Evolutionary conservation across 2,888 invertebrate genomes (phyloP).

Genomic region (Coecobrya sp.): DNA sequence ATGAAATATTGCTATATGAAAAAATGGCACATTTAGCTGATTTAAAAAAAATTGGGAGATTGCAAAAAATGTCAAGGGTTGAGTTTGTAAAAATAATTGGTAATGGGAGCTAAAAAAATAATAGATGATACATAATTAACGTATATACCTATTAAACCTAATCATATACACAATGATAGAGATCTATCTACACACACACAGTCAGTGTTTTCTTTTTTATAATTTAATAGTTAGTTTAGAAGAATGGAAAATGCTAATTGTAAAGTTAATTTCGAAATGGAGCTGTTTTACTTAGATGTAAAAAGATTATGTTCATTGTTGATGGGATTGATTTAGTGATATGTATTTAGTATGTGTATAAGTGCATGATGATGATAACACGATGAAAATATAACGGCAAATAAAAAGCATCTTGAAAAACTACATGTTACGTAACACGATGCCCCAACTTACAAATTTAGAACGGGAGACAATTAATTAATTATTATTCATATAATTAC

Average conservation of each 20-base stretch:
- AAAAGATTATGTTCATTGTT: neutral
- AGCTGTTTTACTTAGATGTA: neutral
- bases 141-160: too few relatives aligned
- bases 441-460: neutral
- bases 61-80: too few relatives aligned
- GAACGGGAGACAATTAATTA: neutral
- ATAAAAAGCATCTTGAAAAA: neutral
- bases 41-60: neutral
- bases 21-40: slow-evolving; percentile 11
- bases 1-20: neutral
- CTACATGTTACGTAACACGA: neutral
- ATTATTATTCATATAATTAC: neutral
- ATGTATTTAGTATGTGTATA: neutral
- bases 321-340: neutral
- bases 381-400: slow-evolving; percentile 3
- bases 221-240: too few relatives aligned
- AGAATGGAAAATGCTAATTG: neutral
- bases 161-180: too few relatives aligned
- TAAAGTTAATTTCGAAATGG: neutral
- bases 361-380: neutral
- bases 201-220: too few relatives aligned
- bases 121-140: too few relatives aligned
- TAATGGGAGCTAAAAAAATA: too few relatives aligned
- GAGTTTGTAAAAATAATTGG: too few relatives aligned
- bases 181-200: too few relatives aligned